Base-by-base conservation (phyloP, 2,113 vertebrate species). In the Anarrhichthys ocellatus region DNA sequence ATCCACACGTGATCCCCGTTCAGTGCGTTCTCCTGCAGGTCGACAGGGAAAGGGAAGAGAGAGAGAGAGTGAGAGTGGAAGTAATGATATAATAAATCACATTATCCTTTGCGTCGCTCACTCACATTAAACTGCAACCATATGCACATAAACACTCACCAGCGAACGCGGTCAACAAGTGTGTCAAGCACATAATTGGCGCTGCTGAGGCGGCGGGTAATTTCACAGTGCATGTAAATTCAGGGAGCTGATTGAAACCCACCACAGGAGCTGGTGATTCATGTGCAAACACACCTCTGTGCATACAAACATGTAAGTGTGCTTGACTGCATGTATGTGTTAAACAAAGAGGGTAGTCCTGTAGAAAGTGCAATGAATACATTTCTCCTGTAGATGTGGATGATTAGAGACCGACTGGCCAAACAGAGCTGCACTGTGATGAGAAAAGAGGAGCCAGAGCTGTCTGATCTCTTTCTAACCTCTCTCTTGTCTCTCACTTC, bases 1-100 rank as follows among this genome's bases (percentile, higher is more conserved):
- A 97, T 95, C 98, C 98, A 99, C 76, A 99, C 94, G 94, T 99
- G 98, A 77, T 99, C 98, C 18, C 98, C 98, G 0, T 99, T 99
- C 88, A 97, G 93, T 0, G 98, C 98, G 69, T 97, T 99, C 93
- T 99, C 98, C 98, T 99, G 92, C 66, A 34, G 40, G 9, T 11
- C 29, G 8, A 5, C 11, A 40, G 29, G 22, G 10, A n/a, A 15
- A 38, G 4, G 18, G 4, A 61, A 52, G 5, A 50, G 17, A 14
- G 0, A 52, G 24, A 54, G 8, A 18, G 6, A 9, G 24, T 38
- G 2, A 50, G 17, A 8, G 0, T 2, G 6, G 4, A 8, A 42
- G 73, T 32, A 32, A 62, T 44, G 58, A 80, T 38, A 48, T 54
- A 67, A 83, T 50, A 56, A 73, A 68, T 71, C 27, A 5, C 42